Base-by-base conservation (phyloP, 1,140 invertebrate genomes). In the Hyles euphorbiae region DNA sequence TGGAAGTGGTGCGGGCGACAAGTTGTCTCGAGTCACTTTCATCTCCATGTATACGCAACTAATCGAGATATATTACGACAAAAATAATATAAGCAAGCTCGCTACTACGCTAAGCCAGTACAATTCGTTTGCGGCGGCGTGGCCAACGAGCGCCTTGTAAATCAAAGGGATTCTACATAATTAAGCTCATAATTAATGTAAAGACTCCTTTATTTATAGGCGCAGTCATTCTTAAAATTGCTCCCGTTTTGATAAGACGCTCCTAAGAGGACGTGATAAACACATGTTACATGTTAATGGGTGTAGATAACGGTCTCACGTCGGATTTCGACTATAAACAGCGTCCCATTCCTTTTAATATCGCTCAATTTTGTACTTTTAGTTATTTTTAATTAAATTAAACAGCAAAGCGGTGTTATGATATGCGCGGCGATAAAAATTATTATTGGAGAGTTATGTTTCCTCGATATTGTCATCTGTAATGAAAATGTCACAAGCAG, bases 171-270 rank as follows among this genome's bases (percentile, higher is more conserved):
- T 83, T 85, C 82, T 76, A 83, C 77, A 84, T 86, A 85, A 88
- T 88, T 85, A 85, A 88, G 81, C 81, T 79, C 74, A 88, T 83
- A 88, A 87, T 88, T 85, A 85, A 87, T 86, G 83, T 84, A 87
- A 83, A 83, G 78, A 76, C 79, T 77, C 69, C 66, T 76, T 88
- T 87, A 87, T 88, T 88, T 88, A 86, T 84, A 81, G 79, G 64
- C 74, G 67, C 70, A 78, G 71, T 81, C 82, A 83, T 78, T 83
- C 83, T 83, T 82, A 83, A 83, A 86, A 84, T 87, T 80, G 76
- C 77, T 77, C 74, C 72, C 72, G 74, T 83, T 78, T 82, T 77
- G 76, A 83, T 83, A 83, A 82, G 67, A 67, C 67, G 66, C 60
- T 69, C 66, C 62, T 72, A 68, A 67, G 70, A 72, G 72, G 71